These are phyloP conservation scores for Remorina albescens DNA, from an alignment of 2,797 vertebrate species.

Conservation along the genomic window DNA sequence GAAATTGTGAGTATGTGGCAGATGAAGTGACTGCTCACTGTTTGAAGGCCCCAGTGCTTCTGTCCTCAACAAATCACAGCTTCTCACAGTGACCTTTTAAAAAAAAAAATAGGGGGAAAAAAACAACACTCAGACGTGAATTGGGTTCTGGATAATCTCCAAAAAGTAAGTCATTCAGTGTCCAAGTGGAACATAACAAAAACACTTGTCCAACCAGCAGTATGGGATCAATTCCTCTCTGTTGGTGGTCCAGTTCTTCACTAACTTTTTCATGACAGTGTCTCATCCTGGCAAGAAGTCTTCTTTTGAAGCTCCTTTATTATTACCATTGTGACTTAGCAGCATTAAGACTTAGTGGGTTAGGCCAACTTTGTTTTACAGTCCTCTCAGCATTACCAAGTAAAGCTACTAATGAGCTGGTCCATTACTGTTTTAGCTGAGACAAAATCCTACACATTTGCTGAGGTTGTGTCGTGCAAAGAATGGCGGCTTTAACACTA, in stretches of 20 bases:
- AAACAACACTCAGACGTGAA: constrained; percentile 4
- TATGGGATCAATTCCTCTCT: constrained; percentile 6
- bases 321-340: constrained; percentile 24
- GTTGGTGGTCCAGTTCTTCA: constrained; percentile 35
- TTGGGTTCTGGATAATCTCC: constrained; percentile 16
- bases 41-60: constrained; percentile 9
- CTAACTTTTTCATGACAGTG: not conserved
- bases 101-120: not conserved
- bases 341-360: constrained; percentile 1
- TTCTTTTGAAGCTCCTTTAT: constrained; percentile 14
- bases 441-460: not conserved
- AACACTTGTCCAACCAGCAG: constrained; percentile 12
- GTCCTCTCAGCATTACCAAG: constrained; percentile 11
- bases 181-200: not conserved
- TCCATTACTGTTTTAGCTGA: constrained; percentile 2
- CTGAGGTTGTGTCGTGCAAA: not conserved
- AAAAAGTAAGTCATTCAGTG: constrained; percentile 9
- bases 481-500: not conserved
- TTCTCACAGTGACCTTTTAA: constrained; percentile 15
- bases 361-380: constrained; percentile 5
- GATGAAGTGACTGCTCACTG: not conserved
- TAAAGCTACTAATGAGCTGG: constrained; percentile 27
- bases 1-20: not conserved
- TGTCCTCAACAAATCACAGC: constrained; percentile 4
- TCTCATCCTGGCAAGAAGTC: constrained; percentile 10